These are phyloP conservation scores for Ophthalmolycus amberensis DNA, from an alignment of 2,113 vertebrate genomes.

Conservation along the genomic window DNA sequence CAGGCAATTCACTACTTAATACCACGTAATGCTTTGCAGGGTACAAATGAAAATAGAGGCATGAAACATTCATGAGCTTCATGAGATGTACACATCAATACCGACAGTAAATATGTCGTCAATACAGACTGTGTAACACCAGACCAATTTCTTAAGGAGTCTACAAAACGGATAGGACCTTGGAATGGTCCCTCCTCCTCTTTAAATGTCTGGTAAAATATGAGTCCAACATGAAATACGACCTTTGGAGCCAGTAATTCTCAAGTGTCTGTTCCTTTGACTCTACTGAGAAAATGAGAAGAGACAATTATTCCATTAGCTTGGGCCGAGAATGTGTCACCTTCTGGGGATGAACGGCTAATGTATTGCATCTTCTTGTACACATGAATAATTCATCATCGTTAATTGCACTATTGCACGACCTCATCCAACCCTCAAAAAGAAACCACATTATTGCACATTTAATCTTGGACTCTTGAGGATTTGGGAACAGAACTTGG, in stretches of 20 bases:
- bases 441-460: constrained; percentile 15
- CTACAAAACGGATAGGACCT: constrained; percentile 31
- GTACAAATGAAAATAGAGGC: constrained; percentile 42
- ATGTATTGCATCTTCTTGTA: constrained; percentile 59
- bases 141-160: constrained; percentile 46
- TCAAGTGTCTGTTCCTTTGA: constrained; percentile 54
- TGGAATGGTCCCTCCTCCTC: constrained; percentile 21
- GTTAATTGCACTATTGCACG: constrained; percentile 55
- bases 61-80: constrained; percentile 39
- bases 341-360: constrained; percentile 52
- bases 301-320: constrained; percentile 75
- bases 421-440: constrained; percentile 22
- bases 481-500: not conserved
- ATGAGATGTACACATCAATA: constrained; percentile 24
- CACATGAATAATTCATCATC: constrained; percentile 65
- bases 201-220: constrained; percentile 32
- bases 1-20: constrained; percentile 10
- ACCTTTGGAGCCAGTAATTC: constrained; percentile 43
- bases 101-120: constrained; percentile 40
- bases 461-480: constrained; percentile 21
- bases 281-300: constrained; percentile 61
- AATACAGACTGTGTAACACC: constrained; percentile 10
- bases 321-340: constrained; percentile 46
- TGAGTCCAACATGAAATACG: constrained; percentile 20
- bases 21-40: constrained; percentile 25